Evolutionary conservation across 2,113 vertebrate species (phyloP).

Genomic region (Motacilla alba): DNA sequence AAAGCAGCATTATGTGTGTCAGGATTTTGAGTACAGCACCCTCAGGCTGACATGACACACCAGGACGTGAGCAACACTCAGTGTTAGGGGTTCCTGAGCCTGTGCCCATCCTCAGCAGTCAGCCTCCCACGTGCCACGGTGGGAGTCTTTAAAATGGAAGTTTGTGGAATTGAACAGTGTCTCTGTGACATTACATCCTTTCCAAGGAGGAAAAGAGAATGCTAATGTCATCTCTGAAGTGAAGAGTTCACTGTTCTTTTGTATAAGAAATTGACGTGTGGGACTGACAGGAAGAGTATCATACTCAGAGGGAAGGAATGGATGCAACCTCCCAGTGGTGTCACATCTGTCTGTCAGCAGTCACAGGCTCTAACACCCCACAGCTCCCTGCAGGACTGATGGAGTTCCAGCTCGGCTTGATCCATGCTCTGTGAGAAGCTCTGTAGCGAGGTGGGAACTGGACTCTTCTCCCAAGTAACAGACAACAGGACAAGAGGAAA

Average conservation of each 20-base stretch:
- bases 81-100: accelerated
- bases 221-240: neutral
- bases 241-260: neutral
- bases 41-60: neutral
- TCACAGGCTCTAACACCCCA: neutral
- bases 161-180: neutral
- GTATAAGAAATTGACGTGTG: neutral
- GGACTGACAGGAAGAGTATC: neutral
- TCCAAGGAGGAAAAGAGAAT: neutral
- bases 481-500: neutral
- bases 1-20: neutral
- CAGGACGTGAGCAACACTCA: neutral
- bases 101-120: neutral
- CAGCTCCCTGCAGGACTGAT: neutral
- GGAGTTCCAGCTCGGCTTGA: neutral
- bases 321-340: neutral
- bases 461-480: neutral
- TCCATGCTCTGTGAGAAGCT: neutral
- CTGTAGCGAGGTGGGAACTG: accelerated
- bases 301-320: neutral
- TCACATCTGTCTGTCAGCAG: neutral
- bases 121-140: neutral
- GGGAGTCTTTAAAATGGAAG: neutral
- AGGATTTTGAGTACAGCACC: neutral
- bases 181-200: neutral